Conservation (phyloP, 92 coral and sea anemone genomes). For the Porites evermanni region DNA sequence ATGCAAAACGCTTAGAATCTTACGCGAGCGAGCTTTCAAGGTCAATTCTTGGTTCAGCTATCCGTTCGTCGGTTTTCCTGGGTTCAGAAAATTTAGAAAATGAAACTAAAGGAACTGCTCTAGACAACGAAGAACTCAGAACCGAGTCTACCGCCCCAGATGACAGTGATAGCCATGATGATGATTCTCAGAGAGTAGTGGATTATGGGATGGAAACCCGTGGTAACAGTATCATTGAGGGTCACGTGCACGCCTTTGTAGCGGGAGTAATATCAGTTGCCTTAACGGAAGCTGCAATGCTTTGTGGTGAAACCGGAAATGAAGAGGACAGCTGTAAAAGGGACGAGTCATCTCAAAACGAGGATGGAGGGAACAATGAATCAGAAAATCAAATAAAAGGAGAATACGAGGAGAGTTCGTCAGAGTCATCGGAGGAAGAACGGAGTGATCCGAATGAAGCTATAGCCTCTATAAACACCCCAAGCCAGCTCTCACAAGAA, state of each 20-base stretch:
- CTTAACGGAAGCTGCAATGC: conserved; percentile 26
- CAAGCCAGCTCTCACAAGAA: background rate
- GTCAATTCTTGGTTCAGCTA: conserved; percentile 46
- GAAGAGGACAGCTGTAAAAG: background rate
- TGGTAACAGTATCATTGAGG: conserved; percentile 8
- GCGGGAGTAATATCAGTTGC: conserved; percentile 8
- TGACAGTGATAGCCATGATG: conserved; percentile 2
- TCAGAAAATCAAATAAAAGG: background rate
- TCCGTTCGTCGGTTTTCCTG: background rate
- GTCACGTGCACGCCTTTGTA: conserved; percentile 23
- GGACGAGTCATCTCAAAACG: background rate
- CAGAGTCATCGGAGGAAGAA: conserved; percentile 3
- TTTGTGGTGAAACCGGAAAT: background rate
- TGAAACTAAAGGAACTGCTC: background rate
- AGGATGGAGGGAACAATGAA: background rate
- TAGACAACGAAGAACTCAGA: background rate
- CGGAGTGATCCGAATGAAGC: background rate
- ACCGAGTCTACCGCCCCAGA: background rate
- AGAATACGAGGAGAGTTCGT: background rate
- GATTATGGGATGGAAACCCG: background rate
- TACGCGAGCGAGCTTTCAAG: conserved; percentile 62
- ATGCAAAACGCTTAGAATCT: conserved; percentile 46
- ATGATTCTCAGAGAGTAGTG: background rate
- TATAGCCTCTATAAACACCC: background rate
- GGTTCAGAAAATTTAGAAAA: background rate